phyloP scores from a whole-genome alignment of 1,140 invertebrate genomes.

The Kradibia gibbosae region DNA sequence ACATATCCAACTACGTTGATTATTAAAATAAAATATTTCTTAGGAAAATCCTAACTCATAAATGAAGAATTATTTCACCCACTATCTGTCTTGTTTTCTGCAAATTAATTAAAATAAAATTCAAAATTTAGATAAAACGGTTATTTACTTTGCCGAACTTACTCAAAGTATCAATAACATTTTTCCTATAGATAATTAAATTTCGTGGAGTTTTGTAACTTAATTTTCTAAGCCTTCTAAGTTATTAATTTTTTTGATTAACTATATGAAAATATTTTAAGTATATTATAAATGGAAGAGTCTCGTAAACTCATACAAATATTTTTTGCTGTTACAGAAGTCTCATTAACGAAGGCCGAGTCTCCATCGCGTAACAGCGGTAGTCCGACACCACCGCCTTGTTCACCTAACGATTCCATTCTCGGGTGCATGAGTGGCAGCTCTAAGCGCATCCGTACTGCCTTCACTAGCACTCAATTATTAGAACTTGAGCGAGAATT shows the following conservation, averaged over 20 bases:
- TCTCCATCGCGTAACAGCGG: background rate
- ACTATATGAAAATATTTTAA: background rate
- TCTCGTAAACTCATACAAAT: background rate
- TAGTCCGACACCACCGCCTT: slow-evolving; percentile 11
- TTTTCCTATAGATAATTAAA: no score
- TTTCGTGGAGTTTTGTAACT: no score
- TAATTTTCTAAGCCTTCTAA: no score
- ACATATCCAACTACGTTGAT: no score
- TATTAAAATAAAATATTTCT: no score
- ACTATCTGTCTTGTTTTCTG: no score
- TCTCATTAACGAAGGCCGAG: background rate
- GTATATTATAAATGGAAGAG: background rate
- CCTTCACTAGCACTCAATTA: slow-evolving; percentile 93
- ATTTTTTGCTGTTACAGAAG: background rate
- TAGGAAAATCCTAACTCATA: no score
- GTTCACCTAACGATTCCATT: slow-evolving; percentile 58
- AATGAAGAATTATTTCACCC: no score
- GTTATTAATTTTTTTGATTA: background rate
- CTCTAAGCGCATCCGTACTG: slow-evolving; percentile 88
- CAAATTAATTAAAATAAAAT: no score
- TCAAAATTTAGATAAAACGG: no score
- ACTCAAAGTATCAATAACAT: no score
- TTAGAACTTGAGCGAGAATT: slow-evolving; percentile 94
- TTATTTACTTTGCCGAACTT: no score
- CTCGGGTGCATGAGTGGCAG: slow-evolving; percentile 72